Percentiles rank a stretch among this genome's conserved stretches.
Conservation (phyloP, 1,140 invertebrate species). For the Brachystomella parvula region DNA sequence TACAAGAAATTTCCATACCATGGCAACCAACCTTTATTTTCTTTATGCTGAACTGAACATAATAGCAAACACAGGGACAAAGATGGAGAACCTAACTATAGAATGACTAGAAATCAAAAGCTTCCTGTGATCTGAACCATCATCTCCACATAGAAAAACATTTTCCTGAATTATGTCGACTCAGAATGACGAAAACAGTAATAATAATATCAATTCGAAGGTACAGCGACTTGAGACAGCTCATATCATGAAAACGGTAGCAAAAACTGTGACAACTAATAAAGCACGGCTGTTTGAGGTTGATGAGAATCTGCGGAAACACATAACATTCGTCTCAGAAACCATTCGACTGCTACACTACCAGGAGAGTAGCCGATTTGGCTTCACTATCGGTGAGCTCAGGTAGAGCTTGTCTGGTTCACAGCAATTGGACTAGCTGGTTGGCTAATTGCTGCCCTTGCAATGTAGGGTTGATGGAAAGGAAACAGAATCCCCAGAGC, state of each 20-base stretch:
- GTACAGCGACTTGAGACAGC: background rate
- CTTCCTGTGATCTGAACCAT: too few relatives aligned
- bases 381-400: background rate
- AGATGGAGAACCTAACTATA: too few relatives aligned
- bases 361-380: background rate
- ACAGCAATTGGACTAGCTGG: background rate
- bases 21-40: too few relatives aligned
- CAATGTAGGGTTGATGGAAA: conserved; percentile 36
- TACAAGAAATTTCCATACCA: too few relatives aligned
- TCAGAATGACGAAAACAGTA: background rate
- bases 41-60: too few relatives aligned
- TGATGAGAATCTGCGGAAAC: too few relatives aligned
- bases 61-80: background rate
- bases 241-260: background rate
- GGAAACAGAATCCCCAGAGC: conserved; percentile 35
- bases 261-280: background rate
- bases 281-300: background rate
- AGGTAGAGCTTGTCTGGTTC: conserved; percentile 9
- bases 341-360: background rate
- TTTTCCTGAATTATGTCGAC: background rate
- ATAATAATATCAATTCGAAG: background rate
- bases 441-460: conserved; percentile 24
- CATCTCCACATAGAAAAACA: background rate
- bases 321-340: background rate
- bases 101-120: too few relatives aligned